phyloP scores from a whole-genome alignment of 2,888 invertebrate species.

The Eumacrocentrus americanus region DNA sequence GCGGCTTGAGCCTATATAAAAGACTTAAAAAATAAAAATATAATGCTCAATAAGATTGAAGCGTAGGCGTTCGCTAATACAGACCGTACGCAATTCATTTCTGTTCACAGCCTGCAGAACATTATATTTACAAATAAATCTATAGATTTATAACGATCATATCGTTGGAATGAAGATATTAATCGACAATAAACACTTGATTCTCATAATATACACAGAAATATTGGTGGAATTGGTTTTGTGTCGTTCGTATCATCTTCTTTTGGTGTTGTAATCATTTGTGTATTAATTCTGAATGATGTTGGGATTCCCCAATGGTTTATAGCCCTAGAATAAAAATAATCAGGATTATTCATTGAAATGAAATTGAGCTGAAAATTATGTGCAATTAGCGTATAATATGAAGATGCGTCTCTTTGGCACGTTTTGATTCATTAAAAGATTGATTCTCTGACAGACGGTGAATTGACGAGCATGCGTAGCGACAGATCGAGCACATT shows the following conservation, averaged over 20 bases:
- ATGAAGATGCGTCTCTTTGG: neutral
- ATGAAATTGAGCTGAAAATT: neutral
- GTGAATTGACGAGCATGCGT: neutral
- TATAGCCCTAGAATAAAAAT: constrained; percentile 17
- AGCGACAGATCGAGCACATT: neutral
- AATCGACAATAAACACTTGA: too few relatives aligned
- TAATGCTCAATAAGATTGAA: constrained; percentile 7
- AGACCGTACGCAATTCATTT: constrained; percentile 11
- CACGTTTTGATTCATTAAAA: too few relatives aligned
- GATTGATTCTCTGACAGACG: too few relatives aligned
- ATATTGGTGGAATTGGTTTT: neutral
- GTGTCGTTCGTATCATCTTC: neutral
- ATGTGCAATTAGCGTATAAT: neutral
- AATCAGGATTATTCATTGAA: constrained; percentile 4
- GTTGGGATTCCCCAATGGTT: constrained; percentile 48
- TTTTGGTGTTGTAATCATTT: neutral
- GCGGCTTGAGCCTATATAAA: too few relatives aligned
- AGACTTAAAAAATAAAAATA: constrained; percentile 9
- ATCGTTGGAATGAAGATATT: constrained; percentile 5
- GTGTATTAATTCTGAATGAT: constrained; percentile 24
- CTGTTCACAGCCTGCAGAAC: constrained; percentile 17
- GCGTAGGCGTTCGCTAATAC: constrained; percentile 5
- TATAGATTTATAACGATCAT: neutral
- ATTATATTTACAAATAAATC: constrained; percentile 10
- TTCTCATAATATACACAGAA: too few relatives aligned